Percentiles rank a stretch among this genome's conserved stretches.
Conservation (phyloP, 1,140 invertebrate genomes). For the Drosophila prosaltans region DNA sequence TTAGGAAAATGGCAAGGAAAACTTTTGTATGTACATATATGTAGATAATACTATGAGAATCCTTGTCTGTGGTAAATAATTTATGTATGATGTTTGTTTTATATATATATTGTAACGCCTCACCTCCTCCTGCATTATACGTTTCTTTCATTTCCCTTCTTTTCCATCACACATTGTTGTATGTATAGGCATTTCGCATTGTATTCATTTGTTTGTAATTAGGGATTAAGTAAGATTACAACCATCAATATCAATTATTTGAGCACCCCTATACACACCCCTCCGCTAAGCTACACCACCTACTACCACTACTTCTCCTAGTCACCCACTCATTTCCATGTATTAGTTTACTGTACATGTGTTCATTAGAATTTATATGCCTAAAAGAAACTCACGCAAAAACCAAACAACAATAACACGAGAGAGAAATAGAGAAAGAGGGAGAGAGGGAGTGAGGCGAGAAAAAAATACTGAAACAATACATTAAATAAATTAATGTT, state of each 20-base stretch:
- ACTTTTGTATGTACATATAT: constrained; percentile 29
- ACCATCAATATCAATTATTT: constrained; percentile 81
- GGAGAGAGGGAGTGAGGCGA: background rate
- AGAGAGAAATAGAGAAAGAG: background rate
- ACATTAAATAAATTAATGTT: constrained; percentile 80
- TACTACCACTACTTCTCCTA: too few relatives aligned
- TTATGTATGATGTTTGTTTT: constrained; percentile 61
- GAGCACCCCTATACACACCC: constrained; percentile 19
- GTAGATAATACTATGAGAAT: constrained; percentile 18
- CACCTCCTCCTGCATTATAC: constrained; percentile 12
- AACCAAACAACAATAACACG: constrained; percentile 7
- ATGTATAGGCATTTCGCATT: constrained; percentile 18
- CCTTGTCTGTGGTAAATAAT: constrained; percentile 52
- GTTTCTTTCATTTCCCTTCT: background rate
- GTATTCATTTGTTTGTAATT: constrained; percentile 78
- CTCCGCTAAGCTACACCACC: constrained; percentile 6
- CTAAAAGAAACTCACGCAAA: constrained; percentile 40
- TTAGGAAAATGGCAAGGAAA: background rate
- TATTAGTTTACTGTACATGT: constrained; percentile 61
- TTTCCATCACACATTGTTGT: constrained; percentile 7
- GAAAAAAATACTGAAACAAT: constrained; percentile 50
- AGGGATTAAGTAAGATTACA: constrained; percentile 80
- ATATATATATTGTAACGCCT: constrained; percentile 15
- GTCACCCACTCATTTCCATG: constrained; percentile 41
- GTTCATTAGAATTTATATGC: constrained; percentile 78